phyloP scores from a whole-genome alignment of 2,113 vertebrate species.

The Hipposideros armiger region DNA sequence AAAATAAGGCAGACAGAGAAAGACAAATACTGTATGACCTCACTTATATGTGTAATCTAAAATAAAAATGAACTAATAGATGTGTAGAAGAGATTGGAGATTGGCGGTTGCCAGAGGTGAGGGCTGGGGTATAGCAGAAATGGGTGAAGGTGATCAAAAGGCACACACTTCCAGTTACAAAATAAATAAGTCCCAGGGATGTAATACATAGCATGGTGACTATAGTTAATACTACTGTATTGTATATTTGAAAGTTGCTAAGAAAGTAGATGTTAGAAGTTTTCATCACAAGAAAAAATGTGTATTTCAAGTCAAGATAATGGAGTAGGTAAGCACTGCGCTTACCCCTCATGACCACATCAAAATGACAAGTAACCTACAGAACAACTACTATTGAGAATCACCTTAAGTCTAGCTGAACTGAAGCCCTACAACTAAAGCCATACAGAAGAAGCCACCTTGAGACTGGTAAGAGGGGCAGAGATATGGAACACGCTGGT shows the following conservation, averaged over 20 bases:
- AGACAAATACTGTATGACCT: neutral
- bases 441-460: too few relatives aligned
- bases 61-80: neutral
- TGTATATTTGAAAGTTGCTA: neutral
- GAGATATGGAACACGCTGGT: too few relatives aligned
- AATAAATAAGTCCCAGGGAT: neutral
- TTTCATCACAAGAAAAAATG: neutral
- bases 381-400: too few relatives aligned
- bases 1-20: neutral
- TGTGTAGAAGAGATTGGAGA: neutral
- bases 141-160: neutral
- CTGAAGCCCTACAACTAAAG: too few relatives aligned
- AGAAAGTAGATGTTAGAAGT: neutral
- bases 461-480: too few relatives aligned
- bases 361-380: too few relatives aligned
- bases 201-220: neutral
- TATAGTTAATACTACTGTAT: neutral
- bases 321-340: too few relatives aligned
- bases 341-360: too few relatives aligned
- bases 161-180: neutral
- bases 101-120: neutral
- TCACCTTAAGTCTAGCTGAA: too few relatives aligned
- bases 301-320: too few relatives aligned
- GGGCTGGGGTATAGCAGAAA: neutral
- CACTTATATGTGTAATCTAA: neutral